phyloP scores from a whole-genome alignment of 1,140 invertebrate genomes.

The Gryllus bimaculatus region DNA sequence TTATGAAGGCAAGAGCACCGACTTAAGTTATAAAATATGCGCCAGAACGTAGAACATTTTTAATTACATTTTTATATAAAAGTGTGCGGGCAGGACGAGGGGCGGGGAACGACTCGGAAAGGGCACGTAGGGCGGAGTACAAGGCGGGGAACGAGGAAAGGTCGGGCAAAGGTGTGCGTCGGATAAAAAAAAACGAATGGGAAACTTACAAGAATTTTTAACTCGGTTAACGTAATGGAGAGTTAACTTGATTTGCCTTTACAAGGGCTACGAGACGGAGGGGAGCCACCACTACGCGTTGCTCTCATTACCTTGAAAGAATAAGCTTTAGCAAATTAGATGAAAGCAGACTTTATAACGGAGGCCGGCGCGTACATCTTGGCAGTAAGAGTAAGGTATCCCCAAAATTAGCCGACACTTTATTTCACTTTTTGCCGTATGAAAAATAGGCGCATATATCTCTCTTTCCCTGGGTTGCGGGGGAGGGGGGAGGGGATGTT shows the following conservation, averaged over 20 bases:
- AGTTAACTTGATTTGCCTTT: constrained; percentile 1
- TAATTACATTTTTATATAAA: constrained; percentile 2
- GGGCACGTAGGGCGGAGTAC: background rate
- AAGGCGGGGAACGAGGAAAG: background rate
- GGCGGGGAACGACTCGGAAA: background rate
- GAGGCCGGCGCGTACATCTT: background rate
- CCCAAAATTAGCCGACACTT: background rate
- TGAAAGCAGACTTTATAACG: background rate
- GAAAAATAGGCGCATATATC: background rate
- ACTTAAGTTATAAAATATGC: constrained; percentile 6
- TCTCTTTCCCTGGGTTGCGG: background rate
- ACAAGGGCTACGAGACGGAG: background rate
- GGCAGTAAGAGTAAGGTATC: background rate
- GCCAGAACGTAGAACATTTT: background rate
- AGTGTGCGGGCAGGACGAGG: background rate
- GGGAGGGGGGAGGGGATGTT: background rate
- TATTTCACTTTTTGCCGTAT: constrained; percentile 5
- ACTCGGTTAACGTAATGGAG: background rate
- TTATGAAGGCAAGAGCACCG: background rate
- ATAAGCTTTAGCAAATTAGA: background rate
- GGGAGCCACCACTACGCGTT: background rate
- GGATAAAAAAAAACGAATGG: background rate
- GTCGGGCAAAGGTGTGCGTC: background rate
- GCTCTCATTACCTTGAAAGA: constrained; percentile 2
- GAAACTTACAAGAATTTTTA: constrained; percentile 6